phyloP scores from a whole-genome alignment of 1,140 invertebrate genomes.

The Marisa cornuarietis region DNA sequence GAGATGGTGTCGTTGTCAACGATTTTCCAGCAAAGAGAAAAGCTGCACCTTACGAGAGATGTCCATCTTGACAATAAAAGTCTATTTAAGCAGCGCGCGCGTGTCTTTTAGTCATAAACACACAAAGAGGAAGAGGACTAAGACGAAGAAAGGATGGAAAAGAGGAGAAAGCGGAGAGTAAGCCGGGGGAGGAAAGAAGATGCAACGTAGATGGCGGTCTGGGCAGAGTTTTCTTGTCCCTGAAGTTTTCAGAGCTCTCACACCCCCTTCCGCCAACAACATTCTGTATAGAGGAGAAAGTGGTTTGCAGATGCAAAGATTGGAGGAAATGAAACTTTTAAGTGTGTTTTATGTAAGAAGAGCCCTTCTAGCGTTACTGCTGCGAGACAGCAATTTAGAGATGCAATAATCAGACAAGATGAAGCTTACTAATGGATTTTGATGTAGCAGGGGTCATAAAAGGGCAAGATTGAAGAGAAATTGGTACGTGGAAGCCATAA shows the following conservation, averaged over 20 bases:
- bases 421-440: no score
- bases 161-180: not conserved
- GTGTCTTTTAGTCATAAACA: no score
- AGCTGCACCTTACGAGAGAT: no score
- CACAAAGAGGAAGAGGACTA: not conserved
- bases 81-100: no score
- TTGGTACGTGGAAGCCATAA: no score
- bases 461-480: no score
- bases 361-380: not conserved
- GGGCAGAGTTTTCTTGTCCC: not conserved
- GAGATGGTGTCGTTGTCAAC: no score
- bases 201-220: not conserved
- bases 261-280: no score
- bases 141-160: not conserved
- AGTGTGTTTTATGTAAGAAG: not conserved
- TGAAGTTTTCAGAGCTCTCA: no score
- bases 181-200: not conserved
- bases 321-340: not conserved
- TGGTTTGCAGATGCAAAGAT: not conserved
- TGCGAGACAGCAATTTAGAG: not conserved
- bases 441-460: no score
- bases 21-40: no score
- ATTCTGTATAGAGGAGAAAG: not conserved
- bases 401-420: not conserved
- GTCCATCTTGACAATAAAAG: no score